Evolutionary conservation across 2,113 vertebrate species (phyloP).

Genomic region (Pedetes capensis): DNA sequence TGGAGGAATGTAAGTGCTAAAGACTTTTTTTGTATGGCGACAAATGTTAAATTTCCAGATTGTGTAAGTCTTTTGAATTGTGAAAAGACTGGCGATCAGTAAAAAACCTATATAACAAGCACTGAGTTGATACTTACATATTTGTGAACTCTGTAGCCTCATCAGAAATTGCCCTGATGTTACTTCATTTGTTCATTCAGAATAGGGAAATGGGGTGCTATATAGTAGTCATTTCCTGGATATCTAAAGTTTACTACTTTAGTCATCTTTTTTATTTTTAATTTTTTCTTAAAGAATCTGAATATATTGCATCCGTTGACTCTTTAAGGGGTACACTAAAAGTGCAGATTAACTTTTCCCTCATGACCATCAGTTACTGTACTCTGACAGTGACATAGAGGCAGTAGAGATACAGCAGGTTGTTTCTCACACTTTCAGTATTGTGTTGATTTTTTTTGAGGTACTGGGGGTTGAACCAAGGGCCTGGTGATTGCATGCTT

Average conservation of each 20-base stretch:
- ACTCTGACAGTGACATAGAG: not conserved
- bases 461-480: no score
- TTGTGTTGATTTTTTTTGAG: constrained; percentile 18
- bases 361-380: not conserved
- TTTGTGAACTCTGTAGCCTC: not conserved
- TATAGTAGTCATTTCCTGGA: not conserved
- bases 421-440: constrained; percentile 9
- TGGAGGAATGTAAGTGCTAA: not conserved
- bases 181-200: not conserved
- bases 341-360: not conserved
- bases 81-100: not conserved
- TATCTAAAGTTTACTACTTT: constrained; percentile 17
- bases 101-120: not conserved
- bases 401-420: not conserved
- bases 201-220: not conserved
- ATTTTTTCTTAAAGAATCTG: not conserved
- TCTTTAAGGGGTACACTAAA: not conserved
- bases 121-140: not conserved
- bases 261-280: not conserved
- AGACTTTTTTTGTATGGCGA: not conserved
- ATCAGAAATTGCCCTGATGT: not conserved
- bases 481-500: no score
- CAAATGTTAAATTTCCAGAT: not conserved
- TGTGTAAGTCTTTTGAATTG: constrained; percentile 19
- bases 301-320: not conserved